These are phyloP conservation scores for Pampusana beccarii DNA, from an alignment of 2,113 vertebrate species.

Conservation along the genomic window DNA sequence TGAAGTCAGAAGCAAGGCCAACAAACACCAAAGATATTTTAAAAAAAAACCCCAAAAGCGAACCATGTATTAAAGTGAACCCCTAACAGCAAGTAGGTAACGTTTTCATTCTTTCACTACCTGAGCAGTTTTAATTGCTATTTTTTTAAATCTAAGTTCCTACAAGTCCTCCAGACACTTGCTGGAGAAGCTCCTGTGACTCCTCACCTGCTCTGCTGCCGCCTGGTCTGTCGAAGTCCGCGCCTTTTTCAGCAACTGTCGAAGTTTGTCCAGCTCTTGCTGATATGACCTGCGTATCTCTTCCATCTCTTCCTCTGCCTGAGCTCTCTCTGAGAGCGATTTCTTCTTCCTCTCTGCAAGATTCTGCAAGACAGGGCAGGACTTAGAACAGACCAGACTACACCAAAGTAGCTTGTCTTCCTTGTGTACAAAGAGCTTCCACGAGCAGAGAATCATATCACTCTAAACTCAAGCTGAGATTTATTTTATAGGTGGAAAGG, in stretches of 20 bases:
- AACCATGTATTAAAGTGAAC: neutral
- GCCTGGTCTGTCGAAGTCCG: constrained; percentile 82
- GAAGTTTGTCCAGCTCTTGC: constrained; percentile 85
- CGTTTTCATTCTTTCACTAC: accelerated
- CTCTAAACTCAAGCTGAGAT: neutral
- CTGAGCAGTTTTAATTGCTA: neutral
- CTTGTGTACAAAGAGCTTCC: neutral
- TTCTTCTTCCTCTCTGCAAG: constrained; percentile 90
- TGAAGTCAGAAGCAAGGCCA: neutral
- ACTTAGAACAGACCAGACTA: neutral
- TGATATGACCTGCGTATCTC: constrained; percentile 83
- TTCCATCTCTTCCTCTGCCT: constrained; percentile 88
- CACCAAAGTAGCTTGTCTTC: neutral
- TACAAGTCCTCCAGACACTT: neutral
- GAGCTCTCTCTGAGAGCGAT: constrained; percentile 84
- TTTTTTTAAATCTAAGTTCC: neutral
- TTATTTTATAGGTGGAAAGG: neutral
- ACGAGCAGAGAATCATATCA: neutral
- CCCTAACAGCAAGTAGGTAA: neutral
- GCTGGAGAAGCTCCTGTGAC: neutral
- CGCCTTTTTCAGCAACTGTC: constrained; percentile 84
- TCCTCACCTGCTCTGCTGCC: constrained; percentile 85
- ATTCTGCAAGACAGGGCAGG: constrained; percentile 69
- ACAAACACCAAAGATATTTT: neutral
- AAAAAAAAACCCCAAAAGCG: neutral